Evolutionary conservation across 2,113 vertebrate genomes (phyloP), one percentile per base, ranked within the genome.

Genomic region (Rhadina sibilatrix): DNA sequence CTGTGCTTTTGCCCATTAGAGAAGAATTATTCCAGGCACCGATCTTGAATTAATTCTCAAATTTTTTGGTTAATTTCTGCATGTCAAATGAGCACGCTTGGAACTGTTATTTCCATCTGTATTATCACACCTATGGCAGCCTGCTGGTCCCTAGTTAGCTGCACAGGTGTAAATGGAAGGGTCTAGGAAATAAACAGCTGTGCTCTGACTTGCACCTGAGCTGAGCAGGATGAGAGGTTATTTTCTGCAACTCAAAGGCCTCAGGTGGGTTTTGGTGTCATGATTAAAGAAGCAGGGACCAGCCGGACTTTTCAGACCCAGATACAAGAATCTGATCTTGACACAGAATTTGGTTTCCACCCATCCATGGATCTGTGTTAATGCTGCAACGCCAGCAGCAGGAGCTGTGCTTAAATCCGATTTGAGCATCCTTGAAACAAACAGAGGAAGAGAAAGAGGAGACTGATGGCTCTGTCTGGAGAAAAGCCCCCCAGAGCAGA

Each of bases 141-240:
- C 56, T 82, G 14, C 86, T 28, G 14, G 40, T 68, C 68, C 24
- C 38, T 13, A 23, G 66, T n/a, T 33, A 54, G 42, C 47, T 42
- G 35, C 35, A 68, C 54, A 5, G 1, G 5, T 6, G 0, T 4
- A 56, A 72, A 19, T 35, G 31, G 46, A 61, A 47, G n/a, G 25
- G 10, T 31, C n/a, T 31, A 30, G 35, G 42, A 72, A 70, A 54
- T 27, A 74, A 74, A 83, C 3, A 14, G 9, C 33, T 63, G 30
- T 42, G 42, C 19, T 86, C 52, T n/a, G 8, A 53, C 4, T 6
- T 6, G 2, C 47, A 42, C 15, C 31, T 15, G 59, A 74, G 68
- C 19, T 22, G 46, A 92, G 70, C 16, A 44, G 57, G 19, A 5
- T 64, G 35, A 37, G 10, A 59, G 44, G 30, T 71, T 30, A 42